Evolutionary conservation across 2,888 invertebrate species (phyloP).

Genomic region (Spatulosminthurus flaviceps): DNA sequence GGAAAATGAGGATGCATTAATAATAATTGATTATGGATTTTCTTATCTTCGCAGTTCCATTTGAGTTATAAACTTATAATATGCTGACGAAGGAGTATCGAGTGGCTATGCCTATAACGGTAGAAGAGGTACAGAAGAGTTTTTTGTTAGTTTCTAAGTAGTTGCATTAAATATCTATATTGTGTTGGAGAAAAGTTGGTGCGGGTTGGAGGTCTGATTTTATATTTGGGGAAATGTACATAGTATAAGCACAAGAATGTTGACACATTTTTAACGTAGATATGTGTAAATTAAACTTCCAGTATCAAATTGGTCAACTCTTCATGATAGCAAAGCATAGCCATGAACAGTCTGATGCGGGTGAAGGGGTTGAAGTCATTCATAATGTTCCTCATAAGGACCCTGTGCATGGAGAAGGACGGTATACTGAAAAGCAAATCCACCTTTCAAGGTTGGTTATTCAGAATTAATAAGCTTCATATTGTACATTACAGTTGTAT

Average conservation of each 20-base stretch:
- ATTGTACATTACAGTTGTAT: not conserved
- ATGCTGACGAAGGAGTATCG: conserved; percentile 89
- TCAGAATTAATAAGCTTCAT: not conserved
- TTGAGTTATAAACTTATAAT: conserved; percentile 68
- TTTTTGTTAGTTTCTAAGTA: too few relatives aligned
- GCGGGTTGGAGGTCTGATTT: conserved; percentile 48
- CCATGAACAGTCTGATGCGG: conserved; percentile 86
- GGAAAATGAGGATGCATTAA: too few relatives aligned
- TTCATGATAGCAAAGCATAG: conserved; percentile 96
- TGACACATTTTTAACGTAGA: too few relatives aligned
- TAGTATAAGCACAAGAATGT: conserved; percentile 55
- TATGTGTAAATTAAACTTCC: too few relatives aligned
- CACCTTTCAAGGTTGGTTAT: conserved; percentile 70
- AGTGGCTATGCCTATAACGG: conserved; percentile 91
- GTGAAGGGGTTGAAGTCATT: conserved; percentile 91
- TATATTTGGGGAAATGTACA: not conserved
- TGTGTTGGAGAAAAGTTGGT: conserved; percentile 19
- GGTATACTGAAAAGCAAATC: conserved; percentile 89
- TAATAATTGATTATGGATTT: too few relatives aligned
- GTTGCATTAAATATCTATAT: not conserved
- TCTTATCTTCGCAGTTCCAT: not conserved
- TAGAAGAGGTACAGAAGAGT: conserved; percentile 93
- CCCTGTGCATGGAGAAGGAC: conserved; percentile 81
- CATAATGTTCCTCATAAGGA: conserved; percentile 83
- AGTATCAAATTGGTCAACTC: conserved; percentile 91